These are phyloP conservation scores for Pseudochirops cupreus DNA, from an alignment of 2,797 vertebrate genomes.

Conservation along the genomic window DNA sequence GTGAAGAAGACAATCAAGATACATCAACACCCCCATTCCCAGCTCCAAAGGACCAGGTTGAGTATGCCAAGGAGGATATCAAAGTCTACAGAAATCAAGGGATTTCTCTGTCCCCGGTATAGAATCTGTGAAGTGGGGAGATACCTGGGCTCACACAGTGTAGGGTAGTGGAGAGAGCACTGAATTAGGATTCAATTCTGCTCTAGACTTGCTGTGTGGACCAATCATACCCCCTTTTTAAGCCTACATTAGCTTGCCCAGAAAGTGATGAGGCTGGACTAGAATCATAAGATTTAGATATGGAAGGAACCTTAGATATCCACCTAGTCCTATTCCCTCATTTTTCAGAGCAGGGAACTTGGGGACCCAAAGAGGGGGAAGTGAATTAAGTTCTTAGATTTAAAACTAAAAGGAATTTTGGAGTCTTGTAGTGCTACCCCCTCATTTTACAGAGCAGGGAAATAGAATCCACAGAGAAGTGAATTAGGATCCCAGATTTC, in stretches of 20 bases:
- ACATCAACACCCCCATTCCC: neutral
- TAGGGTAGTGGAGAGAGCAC: neutral
- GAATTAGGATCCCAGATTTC: neutral
- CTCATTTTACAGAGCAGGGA: neutral
- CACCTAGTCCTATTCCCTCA: neutral
- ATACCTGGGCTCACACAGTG: neutral
- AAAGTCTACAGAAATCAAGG: neutral
- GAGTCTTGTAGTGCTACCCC: neutral
- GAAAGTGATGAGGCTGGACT: neutral
- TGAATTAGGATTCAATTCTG: neutral
- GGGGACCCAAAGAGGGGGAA: neutral
- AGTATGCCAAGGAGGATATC: neutral
- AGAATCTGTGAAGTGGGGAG: neutral
- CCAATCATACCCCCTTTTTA: neutral
- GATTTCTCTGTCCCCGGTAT: neutral
- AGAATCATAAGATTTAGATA: neutral
- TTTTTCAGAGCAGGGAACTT: neutral
- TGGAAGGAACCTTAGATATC: neutral
- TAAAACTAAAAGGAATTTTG: neutral
- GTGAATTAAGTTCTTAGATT: neutral
- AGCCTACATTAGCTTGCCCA: neutral
- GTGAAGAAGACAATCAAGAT: neutral
- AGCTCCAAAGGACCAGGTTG: neutral
- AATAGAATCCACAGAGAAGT: neutral
- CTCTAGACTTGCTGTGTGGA: neutral